These are phyloP conservation scores for Thymelicus sylvestris DNA, from an alignment of 2,888 invertebrate species.

Conservation along the genomic window DNA sequence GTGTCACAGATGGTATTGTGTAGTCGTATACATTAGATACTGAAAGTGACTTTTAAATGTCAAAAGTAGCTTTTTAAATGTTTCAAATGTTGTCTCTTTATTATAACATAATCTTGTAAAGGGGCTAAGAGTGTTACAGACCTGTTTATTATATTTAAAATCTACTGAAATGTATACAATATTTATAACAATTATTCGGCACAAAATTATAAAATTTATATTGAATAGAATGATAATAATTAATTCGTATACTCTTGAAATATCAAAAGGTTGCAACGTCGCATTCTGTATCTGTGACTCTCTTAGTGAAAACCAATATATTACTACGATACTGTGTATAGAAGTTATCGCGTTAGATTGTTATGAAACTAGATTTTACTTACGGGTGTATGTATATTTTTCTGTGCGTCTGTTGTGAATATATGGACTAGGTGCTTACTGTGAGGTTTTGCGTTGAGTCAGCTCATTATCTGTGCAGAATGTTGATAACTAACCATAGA, in stretches of 20 bases:
- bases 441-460: conserved; percentile 27
- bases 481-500: conserved; percentile 10
- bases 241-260: too few relatives aligned
- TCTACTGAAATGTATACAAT: too few relatives aligned
- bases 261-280: too few relatives aligned
- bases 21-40: conserved; percentile 36
- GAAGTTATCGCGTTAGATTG: conserved; percentile 69
- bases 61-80: conserved; percentile 33
- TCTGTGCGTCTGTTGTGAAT: conserved; percentile 64
- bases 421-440: conserved; percentile 64
- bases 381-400: conserved; percentile 71
- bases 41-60: conserved; percentile 30
- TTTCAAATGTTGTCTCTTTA: conserved; percentile 38
- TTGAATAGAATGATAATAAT: too few relatives aligned
- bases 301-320: conserved; percentile 34
- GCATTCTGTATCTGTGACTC: conserved; percentile 30
- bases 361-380: conserved; percentile 70
- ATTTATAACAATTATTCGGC: neutral
- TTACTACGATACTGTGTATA: conserved; percentile 50
- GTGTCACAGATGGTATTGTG: conserved; percentile 34
- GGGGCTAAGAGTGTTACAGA: conserved; percentile 19
- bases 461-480: conserved; percentile 8
- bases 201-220: neutral
- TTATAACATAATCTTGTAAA: conserved; percentile 41
- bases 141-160: too few relatives aligned